Evolutionary conservation across 1,140 invertebrate species (phyloP).

Genomic region (Cepaea nemoralis): DNA sequence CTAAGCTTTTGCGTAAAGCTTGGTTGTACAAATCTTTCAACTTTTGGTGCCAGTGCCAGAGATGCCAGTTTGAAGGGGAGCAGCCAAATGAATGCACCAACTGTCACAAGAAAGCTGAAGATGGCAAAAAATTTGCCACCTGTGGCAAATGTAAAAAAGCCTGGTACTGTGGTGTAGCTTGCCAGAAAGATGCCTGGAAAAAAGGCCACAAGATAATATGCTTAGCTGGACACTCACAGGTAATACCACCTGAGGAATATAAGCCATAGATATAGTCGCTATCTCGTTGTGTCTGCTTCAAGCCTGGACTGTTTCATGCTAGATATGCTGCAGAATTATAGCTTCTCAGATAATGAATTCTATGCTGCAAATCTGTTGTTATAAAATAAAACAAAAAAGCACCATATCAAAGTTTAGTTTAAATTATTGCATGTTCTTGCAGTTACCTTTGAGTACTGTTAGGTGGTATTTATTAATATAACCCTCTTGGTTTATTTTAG

Average conservation of each 20-base stretch:
- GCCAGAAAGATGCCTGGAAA: constrained; percentile 64
- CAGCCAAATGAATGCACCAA: constrained; percentile 58
- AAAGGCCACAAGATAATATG: constrained; percentile 64
- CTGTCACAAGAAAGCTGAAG: constrained; percentile 53
- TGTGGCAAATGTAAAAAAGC: constrained; percentile 66
- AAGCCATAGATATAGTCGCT: not conserved
- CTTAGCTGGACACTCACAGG: constrained; percentile 49
- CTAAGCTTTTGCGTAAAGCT: constrained; percentile 58
- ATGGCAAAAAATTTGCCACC: constrained; percentile 56
- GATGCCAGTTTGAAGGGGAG: constrained; percentile 66
- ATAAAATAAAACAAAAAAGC: too few relatives aligned
- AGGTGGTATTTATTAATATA: too few relatives aligned
- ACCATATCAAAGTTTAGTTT: too few relatives aligned
- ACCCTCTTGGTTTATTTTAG: too few relatives aligned
- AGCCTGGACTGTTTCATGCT: not conserved
- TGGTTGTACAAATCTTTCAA: constrained; percentile 68
- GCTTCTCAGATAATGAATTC: not conserved
- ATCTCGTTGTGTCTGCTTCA: not conserved
- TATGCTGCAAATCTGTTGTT: not conserved
- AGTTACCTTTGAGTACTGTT: too few relatives aligned
- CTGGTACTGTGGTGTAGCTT: constrained; percentile 66
- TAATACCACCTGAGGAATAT: constrained; percentile 38
- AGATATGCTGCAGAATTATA: not conserved
- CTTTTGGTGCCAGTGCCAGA: constrained; percentile 66
- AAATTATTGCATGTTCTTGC: too few relatives aligned